A percentile compares a stretch with the other conserved stretches of the same genome.
phyloP scores from a whole-genome alignment of 2,888 invertebrate species.

The Eupithecia abbreviata region DNA sequence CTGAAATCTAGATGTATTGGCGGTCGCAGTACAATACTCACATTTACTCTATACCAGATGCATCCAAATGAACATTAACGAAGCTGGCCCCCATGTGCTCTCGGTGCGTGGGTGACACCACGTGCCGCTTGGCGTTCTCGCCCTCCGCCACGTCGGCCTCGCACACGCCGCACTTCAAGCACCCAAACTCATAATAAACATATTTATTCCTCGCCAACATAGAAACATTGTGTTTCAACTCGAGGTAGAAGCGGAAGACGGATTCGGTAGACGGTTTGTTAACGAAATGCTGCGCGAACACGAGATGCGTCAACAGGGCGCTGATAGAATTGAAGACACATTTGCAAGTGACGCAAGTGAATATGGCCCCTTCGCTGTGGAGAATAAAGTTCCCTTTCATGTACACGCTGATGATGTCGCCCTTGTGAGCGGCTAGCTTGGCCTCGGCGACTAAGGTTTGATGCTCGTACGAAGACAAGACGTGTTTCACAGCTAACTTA shows the following conservation, averaged over 20 bases:
- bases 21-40: conserved; percentile 41
- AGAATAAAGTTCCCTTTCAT: conserved; percentile 73
- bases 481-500: conserved; percentile 62
- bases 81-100: conserved; percentile 80
- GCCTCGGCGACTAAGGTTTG: conserved; percentile 62
- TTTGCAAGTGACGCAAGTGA: conserved; percentile 66
- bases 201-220: conserved; percentile 76
- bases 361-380: conserved; percentile 69
- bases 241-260: conserved; percentile 76
- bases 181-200: conserved; percentile 72
- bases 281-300: conserved; percentile 71
- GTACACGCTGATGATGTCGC: conserved; percentile 75
- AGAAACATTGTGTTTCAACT: conserved; percentile 75
- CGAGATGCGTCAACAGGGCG: conserved; percentile 68
- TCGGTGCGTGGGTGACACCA: conserved; percentile 70
- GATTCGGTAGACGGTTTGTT: conserved; percentile 66
- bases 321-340: conserved; percentile 71
- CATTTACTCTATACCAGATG: conserved; percentile 70
- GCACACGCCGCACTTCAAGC: conserved; percentile 74
- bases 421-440: conserved; percentile 58
- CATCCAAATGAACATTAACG: conserved; percentile 66
- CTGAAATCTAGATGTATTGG: too few relatives aligned
- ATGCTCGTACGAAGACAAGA: conserved; percentile 65
- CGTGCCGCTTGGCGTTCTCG: conserved; percentile 76
- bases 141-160: conserved; percentile 67